Evolutionary conservation across 2,797 vertebrate species (phyloP).

Genomic region (Poeciliopsis infans): DNA sequence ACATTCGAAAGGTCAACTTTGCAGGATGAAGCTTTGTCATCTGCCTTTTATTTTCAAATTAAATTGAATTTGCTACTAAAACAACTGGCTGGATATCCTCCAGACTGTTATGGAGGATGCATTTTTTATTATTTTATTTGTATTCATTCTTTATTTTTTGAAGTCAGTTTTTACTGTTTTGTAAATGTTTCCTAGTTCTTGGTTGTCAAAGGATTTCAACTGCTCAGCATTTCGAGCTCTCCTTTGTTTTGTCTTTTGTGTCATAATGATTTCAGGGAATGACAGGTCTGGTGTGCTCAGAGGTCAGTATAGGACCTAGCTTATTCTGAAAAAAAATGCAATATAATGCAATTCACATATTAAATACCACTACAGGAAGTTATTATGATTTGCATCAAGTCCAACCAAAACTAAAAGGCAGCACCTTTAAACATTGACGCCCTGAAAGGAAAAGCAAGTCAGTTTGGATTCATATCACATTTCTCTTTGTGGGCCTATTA

Average conservation of each 20-base stretch:
- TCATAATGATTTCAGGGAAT: background rate
- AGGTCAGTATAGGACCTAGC: background rate
- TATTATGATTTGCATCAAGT: background rate
- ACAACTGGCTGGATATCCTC: background rate
- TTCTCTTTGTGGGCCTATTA: background rate
- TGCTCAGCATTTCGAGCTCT: background rate
- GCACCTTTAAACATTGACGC: background rate
- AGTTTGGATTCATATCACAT: background rate
- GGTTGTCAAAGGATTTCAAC: background rate
- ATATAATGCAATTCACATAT: background rate
- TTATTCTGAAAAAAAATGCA: background rate
- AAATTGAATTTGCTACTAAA: background rate
- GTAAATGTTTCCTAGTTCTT: background rate
- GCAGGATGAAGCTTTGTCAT: background rate
- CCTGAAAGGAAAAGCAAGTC: background rate
- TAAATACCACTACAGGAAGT: background rate
- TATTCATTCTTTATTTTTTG: background rate
- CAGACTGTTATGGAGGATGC: no score
- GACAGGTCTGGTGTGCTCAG: background rate
- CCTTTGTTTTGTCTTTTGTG: background rate
- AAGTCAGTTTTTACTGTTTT: background rate
- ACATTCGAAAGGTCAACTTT: background rate
- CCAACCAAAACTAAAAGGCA: background rate
- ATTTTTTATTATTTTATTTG: background rate
- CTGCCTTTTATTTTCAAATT: background rate